phyloP scores from a whole-genome alignment of 2,797 vertebrate genomes.

The Zenarchopterus dispar region DNA sequence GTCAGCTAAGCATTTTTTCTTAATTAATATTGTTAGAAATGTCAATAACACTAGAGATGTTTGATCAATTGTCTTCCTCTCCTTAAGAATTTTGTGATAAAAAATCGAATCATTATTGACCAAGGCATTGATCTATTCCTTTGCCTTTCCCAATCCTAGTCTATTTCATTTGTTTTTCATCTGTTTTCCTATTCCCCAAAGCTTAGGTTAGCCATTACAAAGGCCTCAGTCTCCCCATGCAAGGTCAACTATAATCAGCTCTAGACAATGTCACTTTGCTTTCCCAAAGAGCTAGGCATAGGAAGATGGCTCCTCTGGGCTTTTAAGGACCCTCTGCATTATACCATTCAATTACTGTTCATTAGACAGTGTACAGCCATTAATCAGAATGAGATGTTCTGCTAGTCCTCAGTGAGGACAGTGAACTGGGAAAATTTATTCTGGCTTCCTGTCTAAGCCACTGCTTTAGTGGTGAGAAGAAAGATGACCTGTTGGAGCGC shows the following conservation, averaged over 20 bases:
- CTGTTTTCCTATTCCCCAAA: slow-evolving; percentile 75
- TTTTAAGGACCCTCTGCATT: slow-evolving; percentile 78
- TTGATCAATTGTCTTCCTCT: slow-evolving; percentile 86
- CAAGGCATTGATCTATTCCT: slow-evolving; percentile 77
- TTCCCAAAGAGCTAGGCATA: slow-evolving; percentile 56
- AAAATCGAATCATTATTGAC: slow-evolving; percentile 85
- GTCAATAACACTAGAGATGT: slow-evolving; percentile 75
- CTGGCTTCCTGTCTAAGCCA: slow-evolving; percentile 56
- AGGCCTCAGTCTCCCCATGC: slow-evolving; percentile 70
- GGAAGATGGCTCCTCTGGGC: slow-evolving; percentile 71
- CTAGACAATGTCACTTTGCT: slow-evolving; percentile 76
- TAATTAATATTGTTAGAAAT: slow-evolving; percentile 89
- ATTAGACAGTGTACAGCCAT: slow-evolving; percentile 82
- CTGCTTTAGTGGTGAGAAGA: slow-evolving; percentile 53
- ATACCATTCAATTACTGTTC: slow-evolving; percentile 86
- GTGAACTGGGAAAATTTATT: slow-evolving; percentile 74
- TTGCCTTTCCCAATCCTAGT: slow-evolving; percentile 71
- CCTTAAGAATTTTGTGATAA: slow-evolving; percentile 83
- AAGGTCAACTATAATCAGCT: slow-evolving; percentile 84
- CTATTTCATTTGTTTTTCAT: slow-evolving; percentile 78
- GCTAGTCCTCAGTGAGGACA: slow-evolving; percentile 71
- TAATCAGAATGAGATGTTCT: slow-evolving; percentile 82
- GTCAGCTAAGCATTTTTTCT: slow-evolving; percentile 83
- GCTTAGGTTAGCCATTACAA: slow-evolving; percentile 76
- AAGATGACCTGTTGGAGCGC: slow-evolving; percentile 56